A percentile compares a stretch with the other conserved stretches of the same genome.
phyloP scores from a whole-genome alignment of 2,113 vertebrate genomes.

The Trochalopteron elliotii region DNA sequence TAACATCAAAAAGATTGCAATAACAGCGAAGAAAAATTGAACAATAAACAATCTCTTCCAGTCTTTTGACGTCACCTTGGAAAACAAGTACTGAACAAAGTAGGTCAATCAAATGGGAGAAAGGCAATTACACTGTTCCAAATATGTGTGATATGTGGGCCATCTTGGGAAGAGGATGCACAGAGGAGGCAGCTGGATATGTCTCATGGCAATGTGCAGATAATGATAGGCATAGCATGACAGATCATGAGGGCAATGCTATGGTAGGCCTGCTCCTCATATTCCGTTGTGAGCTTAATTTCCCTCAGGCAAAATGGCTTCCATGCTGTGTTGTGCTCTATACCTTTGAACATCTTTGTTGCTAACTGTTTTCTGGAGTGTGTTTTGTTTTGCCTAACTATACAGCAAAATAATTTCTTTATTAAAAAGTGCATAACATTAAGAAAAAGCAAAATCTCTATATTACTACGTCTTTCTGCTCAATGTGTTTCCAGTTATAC shows the following conservation, averaged over 20 bases:
- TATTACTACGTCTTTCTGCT: not conserved
- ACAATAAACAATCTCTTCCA: not conserved
- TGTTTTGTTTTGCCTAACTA: not conserved
- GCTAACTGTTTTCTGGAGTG: not conserved
- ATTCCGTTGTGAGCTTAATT: not conserved
- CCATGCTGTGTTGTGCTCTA: not conserved
- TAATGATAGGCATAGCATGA: not conserved
- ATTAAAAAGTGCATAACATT: not conserved
- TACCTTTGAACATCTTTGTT: not conserved
- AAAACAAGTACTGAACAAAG: not conserved
- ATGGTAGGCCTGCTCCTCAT: not conserved
- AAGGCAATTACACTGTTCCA: not conserved
- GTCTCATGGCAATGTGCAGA: not conserved
- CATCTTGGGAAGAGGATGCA: not conserved
- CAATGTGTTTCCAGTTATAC: not conserved
- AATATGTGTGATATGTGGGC: not conserved
- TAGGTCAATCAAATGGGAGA: not conserved
- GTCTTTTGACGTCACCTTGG: not conserved
- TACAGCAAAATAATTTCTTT: not conserved
- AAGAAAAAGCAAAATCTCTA: not conserved
- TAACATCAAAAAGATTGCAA: not conserved
- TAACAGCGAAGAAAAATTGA: not conserved
- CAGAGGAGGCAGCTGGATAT: not conserved
- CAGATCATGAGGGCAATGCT: fast-evolving
- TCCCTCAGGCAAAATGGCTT: not conserved